A percentile compares a stretch with the other conserved stretches of the same genome.
These are phyloP conservation scores for Rhagoletis pomonella DNA, from an alignment of 1,140 invertebrate genomes.

Conservation along the genomic window DNA sequence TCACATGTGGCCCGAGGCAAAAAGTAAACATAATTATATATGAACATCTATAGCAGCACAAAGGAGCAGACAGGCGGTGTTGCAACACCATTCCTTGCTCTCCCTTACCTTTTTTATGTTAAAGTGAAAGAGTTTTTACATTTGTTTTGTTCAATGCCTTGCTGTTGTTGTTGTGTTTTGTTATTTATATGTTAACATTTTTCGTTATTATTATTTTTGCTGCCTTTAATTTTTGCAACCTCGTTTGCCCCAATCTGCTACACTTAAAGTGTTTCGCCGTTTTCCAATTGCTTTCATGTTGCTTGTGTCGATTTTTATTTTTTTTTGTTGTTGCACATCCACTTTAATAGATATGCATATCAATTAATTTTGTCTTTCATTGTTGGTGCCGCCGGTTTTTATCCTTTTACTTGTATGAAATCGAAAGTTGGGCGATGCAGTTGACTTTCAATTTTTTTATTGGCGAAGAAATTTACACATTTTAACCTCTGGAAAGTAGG, in stretches of 20 bases:
- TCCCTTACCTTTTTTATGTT: not conserved
- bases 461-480: not conserved
- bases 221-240: not conserved
- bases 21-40: not conserved
- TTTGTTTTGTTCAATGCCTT: not conserved
- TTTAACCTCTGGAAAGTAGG: not conserved
- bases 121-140: conserved; percentile 17
- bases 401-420: conserved; percentile 37
- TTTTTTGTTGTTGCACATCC: conserved; percentile 7
- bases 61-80: too few relatives aligned
- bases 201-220: not conserved
- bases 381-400: not conserved
- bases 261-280: not conserved
- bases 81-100: not conserved
- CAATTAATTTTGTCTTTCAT: conserved; percentile 36
- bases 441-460: not conserved
- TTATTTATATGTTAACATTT: not conserved
- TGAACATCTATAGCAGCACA: not conserved
- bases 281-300: not conserved
- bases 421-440: conserved; percentile 5
- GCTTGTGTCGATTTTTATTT: not conserved
- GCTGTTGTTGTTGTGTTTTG: not conserved
- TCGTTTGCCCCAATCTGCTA: not conserved
- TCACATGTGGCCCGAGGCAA: not conserved
- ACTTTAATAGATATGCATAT: conserved; percentile 34